Evolutionary conservation across 2,888 invertebrate species (phyloP).

Genomic region (Lomographa bimaculata): DNA sequence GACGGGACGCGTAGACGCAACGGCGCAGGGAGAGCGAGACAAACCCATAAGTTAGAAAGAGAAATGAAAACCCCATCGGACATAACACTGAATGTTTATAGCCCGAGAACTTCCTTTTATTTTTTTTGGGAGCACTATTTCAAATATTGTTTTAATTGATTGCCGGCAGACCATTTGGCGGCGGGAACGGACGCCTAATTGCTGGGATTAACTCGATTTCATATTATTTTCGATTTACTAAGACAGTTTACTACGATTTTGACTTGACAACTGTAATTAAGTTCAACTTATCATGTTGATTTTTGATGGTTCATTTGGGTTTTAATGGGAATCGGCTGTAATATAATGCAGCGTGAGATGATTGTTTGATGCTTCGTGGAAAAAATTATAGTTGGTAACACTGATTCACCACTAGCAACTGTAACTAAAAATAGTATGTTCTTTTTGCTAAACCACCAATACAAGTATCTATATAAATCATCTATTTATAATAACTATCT

Average conservation of each 20-base stretch:
- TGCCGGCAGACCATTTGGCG: constrained; percentile 78
- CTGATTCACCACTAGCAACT: too few relatives aligned
- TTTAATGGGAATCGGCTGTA: constrained; percentile 19
- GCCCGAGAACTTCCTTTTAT: constrained; percentile 70
- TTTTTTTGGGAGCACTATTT: constrained; percentile 77
- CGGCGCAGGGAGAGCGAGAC: constrained; percentile 68
- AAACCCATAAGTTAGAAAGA: constrained; percentile 37
- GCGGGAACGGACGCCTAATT: constrained; percentile 64
- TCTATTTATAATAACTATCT: too few relatives aligned
- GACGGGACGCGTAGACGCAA: constrained; percentile 69
- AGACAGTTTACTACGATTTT: constrained; percentile 46
- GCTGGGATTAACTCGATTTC: constrained; percentile 59
- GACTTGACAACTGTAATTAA: constrained; percentile 62
- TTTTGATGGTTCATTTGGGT: constrained; percentile 43
- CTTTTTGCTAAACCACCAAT: too few relatives aligned
- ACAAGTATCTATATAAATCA: too few relatives aligned
- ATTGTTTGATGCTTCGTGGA: too few relatives aligned
- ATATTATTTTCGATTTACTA: constrained; percentile 56
- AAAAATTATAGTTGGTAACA: too few relatives aligned
- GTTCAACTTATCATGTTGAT: constrained; percentile 58
- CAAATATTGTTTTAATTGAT: constrained; percentile 83
- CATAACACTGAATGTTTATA: constrained; percentile 74
- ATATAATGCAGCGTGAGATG: constrained; percentile 25
- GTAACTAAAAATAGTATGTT: too few relatives aligned
- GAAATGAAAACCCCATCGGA: constrained; percentile 41